Evolutionary conservation across 2,888 invertebrate species (phyloP), one percentile per base, ranked within the genome.

Genomic region (Pachydiplax longipennis): DNA sequence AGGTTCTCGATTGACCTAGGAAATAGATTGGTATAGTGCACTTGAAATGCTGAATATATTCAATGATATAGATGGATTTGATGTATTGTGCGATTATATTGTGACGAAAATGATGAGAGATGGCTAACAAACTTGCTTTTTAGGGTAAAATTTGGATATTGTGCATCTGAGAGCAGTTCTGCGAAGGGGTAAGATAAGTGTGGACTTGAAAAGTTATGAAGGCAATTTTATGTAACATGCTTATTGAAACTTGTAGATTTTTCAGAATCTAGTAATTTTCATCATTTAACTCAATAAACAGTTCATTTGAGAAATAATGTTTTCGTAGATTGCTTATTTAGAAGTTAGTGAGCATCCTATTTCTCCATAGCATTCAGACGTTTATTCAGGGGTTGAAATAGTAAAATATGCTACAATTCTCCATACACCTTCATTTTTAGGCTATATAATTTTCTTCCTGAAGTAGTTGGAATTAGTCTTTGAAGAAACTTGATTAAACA

Each of bases 181-280:
- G 58, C 87, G 61, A 58, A 35, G 37, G 87, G 87, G 87, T 87
- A 87, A 87, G 87, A 87, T 87, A 65, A 61, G 87, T 87, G 58
- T 87, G 87, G 35, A 87, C 87, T 87, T 61, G 61, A 31, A 87
- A 87, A 37, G 87, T 58, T 65, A 31, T 61, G 25, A 87, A 61
- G 58, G 87, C 87, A 87, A 87, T 65, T 87, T 87, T 87, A 87
- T 87, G 87, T 87, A 87, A 87, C 58, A 58, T 87, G 87, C 87
- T 87, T 87, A 61, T 61, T 87, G 87, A 87, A 87, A 87, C 87
- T 65, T 87, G 87, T 87, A 87, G 87, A 87, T 87, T 87, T 53
- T 87, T 31, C 87, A 87, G 87, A 87, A 87, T 87, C 87, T 87
- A 87, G 87, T 61, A 87, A 87, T 61, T 87, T 87, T 87, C 87